A percentile compares a stretch with the other conserved stretches of the same genome.
Conservation (phyloP, 2,113 vertebrate species). For the Paraplagusia blochii region DNA sequence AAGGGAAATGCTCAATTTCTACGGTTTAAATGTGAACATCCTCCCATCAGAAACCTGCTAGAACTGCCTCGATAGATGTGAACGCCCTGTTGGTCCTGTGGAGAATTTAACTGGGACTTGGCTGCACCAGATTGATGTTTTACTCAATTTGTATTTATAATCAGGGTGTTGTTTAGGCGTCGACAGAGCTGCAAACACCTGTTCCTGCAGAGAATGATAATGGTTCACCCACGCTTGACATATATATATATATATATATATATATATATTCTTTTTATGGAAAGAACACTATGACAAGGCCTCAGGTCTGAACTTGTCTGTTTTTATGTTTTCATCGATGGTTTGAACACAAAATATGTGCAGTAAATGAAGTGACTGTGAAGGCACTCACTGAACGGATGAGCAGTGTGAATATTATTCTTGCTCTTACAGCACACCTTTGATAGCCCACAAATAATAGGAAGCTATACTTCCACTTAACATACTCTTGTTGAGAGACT, state of each 20-base stretch:
- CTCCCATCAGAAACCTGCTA: slow-evolving; percentile 18
- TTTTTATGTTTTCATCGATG: slow-evolving; percentile 34
- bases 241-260: no score
- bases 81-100: slow-evolving; percentile 9
- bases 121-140: slow-evolving; percentile 46
- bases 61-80: slow-evolving; percentile 18
- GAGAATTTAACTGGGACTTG: slow-evolving; percentile 16
- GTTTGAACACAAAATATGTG: slow-evolving; percentile 40
- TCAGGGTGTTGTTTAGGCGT: slow-evolving; percentile 15
- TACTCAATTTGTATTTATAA: slow-evolving; percentile 36
- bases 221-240: slow-evolving; percentile 23
- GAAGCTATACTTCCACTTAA: slow-evolving; percentile 3
- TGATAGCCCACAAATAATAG: slow-evolving; percentile 6
- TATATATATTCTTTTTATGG: slow-evolving; percentile 31
- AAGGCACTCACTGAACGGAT: slow-evolving; percentile 21
- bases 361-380: slow-evolving; percentile 45
- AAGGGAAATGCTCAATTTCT: slow-evolving; percentile 38
- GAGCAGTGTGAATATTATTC: slow-evolving; percentile 33
- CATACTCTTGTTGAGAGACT: background rate
- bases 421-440: background rate
- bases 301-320: slow-evolving; percentile 25
- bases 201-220: slow-evolving; percentile 23
- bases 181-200: slow-evolving; percentile 27
- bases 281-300: slow-evolving; percentile 36
- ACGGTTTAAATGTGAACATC: slow-evolving; percentile 37